These are phyloP conservation scores for Piaya cayana DNA, from an alignment of 2,113 vertebrate genomes.

Conservation along the genomic window DNA sequence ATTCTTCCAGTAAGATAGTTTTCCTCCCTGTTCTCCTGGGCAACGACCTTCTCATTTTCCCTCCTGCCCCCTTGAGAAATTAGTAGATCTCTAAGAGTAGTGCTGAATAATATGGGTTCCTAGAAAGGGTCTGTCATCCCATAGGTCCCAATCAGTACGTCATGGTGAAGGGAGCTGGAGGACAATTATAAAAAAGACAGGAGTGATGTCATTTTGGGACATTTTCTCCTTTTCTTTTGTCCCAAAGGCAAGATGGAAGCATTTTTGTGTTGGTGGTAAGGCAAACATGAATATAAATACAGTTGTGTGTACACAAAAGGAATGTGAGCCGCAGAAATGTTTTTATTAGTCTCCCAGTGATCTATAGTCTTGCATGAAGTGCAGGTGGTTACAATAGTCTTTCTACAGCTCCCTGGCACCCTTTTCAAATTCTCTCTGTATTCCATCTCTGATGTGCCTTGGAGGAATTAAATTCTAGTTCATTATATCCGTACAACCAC, in stretches of 20 bases:
- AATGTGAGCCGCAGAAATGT: neutral
- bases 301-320: neutral
- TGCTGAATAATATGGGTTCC: neutral
- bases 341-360: neutral
- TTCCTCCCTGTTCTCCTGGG: neutral
- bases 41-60: neutral
- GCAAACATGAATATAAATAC: neutral
- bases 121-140: neutral
- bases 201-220: neutral
- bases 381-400: neutral
- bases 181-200: neutral
- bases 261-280: neutral
- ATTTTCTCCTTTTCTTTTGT: neutral
- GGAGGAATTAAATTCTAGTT: neutral
- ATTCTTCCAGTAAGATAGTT: neutral
- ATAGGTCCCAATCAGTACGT: neutral
- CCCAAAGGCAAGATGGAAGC: neutral
- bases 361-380: neutral
- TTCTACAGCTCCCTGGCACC: neutral
- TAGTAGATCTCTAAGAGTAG: neutral
- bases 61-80: neutral
- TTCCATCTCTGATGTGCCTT: neutral
- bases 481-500: rapidly evolving
- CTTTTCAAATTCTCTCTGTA: neutral
- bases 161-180: neutral